Base-by-base conservation (phyloP, 2,797 vertebrate genomes). In the Poeciliopsis paucimaculata region DNA sequence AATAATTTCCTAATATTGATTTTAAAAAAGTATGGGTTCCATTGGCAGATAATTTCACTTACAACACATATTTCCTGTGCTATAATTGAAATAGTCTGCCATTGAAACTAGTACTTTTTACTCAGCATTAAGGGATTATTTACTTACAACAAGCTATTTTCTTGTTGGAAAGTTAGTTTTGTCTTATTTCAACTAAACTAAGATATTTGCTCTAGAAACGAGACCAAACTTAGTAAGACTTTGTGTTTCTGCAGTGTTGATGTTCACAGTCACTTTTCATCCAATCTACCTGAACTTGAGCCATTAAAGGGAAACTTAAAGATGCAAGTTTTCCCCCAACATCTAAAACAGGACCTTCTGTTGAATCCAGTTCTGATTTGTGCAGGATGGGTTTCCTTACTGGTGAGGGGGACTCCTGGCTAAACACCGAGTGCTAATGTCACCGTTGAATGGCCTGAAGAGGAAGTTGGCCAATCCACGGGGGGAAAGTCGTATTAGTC, bases 401-500 rank as follows among this genome's bases (percentile, higher is more conserved):
- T 15, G 3, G 18, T 78, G 43, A 75, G 82, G 75, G 78, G 74
- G 82, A 84, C 68, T 81, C 74, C 82, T 77, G 45, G 13, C 46
- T 73, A 62, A 72, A 77, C 47, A 62, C 76, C 82, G 76, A 77
- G 68, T 86, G 70, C 79, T 84, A 86, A 77, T 73, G 47, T 82
- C 79, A 72, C 77, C 75, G 11, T 79, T 28, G 49, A 84, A 76
- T 34, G 75, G 88, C 82, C 77, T 77, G 82, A 85, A 51, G 76
- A 85, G 80, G 88, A 88, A 91, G 84, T 89, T 88, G 57, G 81
- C 68, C 71, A 31, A 87, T 91, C 84, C 86, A 81, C 66, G 83
- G 90, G 83, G 83, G 89, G 80, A 85, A 91, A 92, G 91, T 93
- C 64, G 83, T 86, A 80, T 82, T 20, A 75, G 90, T 90, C 93